These are phyloP conservation scores for Progne subis DNA, from an alignment of 2,113 vertebrate genomes.

Conservation along the genomic window DNA sequence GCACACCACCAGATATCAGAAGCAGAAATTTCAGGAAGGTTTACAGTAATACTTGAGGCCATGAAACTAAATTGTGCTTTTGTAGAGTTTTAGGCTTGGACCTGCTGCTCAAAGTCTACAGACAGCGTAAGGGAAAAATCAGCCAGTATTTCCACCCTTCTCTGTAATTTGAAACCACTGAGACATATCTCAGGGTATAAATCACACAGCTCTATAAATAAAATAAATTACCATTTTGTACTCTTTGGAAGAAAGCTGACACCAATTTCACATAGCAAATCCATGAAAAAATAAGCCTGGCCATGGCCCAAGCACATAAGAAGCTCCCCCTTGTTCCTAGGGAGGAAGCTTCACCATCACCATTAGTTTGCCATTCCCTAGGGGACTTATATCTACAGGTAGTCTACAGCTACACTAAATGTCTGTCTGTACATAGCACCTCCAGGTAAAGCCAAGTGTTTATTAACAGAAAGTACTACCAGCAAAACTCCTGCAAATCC, in stretches of 20 bases:
- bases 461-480: neutral
- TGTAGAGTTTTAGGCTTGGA: neutral
- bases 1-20: neutral
- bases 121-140: conserved; percentile 13
- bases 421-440: neutral
- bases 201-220: conserved; percentile 48
- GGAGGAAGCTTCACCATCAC: neutral
- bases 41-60: neutral
- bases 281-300: conserved; percentile 14
- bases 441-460: neutral
- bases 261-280: conserved; percentile 15
- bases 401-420: neutral
- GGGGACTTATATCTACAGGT: neutral
- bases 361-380: neutral
- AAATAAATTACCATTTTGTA: conserved; percentile 37
- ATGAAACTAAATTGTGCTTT: neutral
- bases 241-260: conserved; percentile 49
- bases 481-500: neutral
- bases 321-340: neutral
- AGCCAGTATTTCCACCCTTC: conserved; percentile 10
- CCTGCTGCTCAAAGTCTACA: neutral
- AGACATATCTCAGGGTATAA: conserved; percentile 43
- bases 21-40: neutral
- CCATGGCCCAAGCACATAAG: neutral
- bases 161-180: conserved; percentile 40